These are phyloP conservation scores for Ptychobarbus kaznakovi DNA, from an alignment of 2,797 vertebrate species.

Conservation along the genomic window DNA sequence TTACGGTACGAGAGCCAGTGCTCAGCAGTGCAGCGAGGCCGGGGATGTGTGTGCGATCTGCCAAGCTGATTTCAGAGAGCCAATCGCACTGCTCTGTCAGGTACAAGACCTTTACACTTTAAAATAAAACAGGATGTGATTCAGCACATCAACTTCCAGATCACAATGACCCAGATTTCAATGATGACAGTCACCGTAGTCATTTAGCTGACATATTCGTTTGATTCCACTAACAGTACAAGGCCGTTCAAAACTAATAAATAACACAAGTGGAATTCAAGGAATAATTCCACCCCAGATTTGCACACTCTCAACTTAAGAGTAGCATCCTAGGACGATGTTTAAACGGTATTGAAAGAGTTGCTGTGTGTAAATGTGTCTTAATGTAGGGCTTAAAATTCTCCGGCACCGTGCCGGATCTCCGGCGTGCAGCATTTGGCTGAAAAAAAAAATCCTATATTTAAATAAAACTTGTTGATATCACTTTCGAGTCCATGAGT, in stretches of 20 bases:
- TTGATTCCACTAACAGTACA: not conserved
- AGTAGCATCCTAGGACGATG: not conserved
- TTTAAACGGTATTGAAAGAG: not conserved
- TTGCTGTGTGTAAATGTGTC: slow-evolving; percentile 1
- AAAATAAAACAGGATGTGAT: slow-evolving; percentile 6
- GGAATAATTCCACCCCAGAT: not conserved
- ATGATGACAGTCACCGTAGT: not conserved
- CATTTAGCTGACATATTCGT: not conserved
- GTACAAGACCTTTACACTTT: slow-evolving; percentile 70
- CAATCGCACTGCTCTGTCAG: slow-evolving; percentile 93
- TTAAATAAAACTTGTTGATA: too few species aligned
- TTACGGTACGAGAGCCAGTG: slow-evolving; percentile 90
- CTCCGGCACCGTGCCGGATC: too few species aligned
- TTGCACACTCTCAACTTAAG: not conserved
- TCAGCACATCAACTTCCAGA: not conserved
- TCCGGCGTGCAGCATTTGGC: too few species aligned
- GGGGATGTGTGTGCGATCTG: slow-evolving; percentile 96
- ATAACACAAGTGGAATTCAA: not conserved
- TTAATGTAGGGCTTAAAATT: not conserved
- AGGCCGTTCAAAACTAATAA: not conserved
- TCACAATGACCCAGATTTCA: not conserved
- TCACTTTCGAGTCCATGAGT: too few species aligned
- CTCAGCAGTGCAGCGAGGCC: slow-evolving; percentile 94
- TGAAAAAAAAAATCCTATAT: too few species aligned
- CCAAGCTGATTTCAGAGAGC: slow-evolving; percentile 94